These are phyloP conservation scores for Anhinga anhinga DNA, from an alignment of 2,113 vertebrate genomes.

Conservation along the genomic window DNA sequence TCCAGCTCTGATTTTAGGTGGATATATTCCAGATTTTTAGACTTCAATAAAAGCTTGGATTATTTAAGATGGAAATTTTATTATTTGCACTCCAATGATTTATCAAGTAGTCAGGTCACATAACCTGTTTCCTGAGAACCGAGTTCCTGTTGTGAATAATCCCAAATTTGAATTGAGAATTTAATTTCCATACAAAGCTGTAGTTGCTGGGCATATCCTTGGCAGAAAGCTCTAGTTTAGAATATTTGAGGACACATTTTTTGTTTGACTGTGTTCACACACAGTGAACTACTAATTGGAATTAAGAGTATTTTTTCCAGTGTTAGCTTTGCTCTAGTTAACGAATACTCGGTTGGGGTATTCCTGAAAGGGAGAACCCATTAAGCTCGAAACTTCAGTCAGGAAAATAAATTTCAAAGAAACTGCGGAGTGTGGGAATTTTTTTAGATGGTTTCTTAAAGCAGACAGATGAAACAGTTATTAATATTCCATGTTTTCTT, in stretches of 20 bases:
- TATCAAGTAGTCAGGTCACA: background rate
- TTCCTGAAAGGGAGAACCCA: background rate
- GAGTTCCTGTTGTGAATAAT: background rate
- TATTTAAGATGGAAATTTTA: background rate
- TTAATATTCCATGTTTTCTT: background rate
- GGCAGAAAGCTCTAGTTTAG: background rate
- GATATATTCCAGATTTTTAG: background rate
- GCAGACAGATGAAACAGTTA: background rate
- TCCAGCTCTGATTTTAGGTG: background rate
- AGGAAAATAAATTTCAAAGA: background rate
- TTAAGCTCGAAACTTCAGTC: background rate
- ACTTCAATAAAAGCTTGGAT: background rate
- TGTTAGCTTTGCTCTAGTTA: background rate
- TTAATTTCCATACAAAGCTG: background rate
- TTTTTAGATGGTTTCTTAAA: background rate
- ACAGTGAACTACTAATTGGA: background rate
- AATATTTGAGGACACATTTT: background rate
- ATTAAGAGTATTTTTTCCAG: background rate
- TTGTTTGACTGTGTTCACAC: background rate
- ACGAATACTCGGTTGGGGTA: background rate
- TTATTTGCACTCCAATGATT: background rate
- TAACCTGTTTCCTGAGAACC: background rate
- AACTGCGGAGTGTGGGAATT: background rate
- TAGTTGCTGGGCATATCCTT: background rate
- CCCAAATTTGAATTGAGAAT: background rate